Conservation (phyloP, 1,140 invertebrate genomes). For the Drosophila navojoa region DNA sequence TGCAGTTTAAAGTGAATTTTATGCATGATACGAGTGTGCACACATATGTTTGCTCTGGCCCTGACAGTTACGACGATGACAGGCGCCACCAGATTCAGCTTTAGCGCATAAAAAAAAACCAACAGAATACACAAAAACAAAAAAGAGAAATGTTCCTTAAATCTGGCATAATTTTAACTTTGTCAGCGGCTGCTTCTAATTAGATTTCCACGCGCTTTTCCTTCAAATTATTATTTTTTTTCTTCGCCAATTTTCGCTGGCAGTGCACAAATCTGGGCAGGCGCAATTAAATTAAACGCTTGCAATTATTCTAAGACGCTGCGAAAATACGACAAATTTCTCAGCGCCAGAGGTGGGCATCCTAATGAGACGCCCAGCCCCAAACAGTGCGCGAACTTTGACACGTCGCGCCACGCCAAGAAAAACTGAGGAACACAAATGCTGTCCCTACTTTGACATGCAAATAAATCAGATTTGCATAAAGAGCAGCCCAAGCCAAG, state of each 20-base stretch:
- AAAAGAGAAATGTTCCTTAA: constrained; percentile 42
- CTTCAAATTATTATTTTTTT: constrained; percentile 47
- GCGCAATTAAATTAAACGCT: constrained; percentile 81
- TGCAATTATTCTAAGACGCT: constrained; percentile 78
- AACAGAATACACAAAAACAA: not conserved
- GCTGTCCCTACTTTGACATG: constrained; percentile 73
- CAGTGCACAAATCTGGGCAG: constrained; percentile 57
- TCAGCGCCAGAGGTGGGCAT: constrained; percentile 8
- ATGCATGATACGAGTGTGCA: constrained; percentile 33
- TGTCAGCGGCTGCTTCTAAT: constrained; percentile 66
- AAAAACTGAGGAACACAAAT: constrained; percentile 35
- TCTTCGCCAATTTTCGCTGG: constrained; percentile 26
- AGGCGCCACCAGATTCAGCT: constrained; percentile 41
- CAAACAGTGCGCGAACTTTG: constrained; percentile 52
- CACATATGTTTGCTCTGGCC: constrained; percentile 48
- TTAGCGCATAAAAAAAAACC: constrained; percentile 56
- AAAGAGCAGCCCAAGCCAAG: constrained; percentile 39
- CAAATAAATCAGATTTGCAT: constrained; percentile 83
- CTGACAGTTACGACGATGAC: constrained; percentile 65
- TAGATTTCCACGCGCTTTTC: constrained; percentile 74
- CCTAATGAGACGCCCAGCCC: constrained; percentile 58
- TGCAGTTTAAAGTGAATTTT: constrained; percentile 79
- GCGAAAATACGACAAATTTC: constrained; percentile 59
- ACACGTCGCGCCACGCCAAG: constrained; percentile 29
- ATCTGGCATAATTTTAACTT: constrained; percentile 62